Conservation (phyloP, 1,140 invertebrate species). For the Armadillidium nasatum region DNA sequence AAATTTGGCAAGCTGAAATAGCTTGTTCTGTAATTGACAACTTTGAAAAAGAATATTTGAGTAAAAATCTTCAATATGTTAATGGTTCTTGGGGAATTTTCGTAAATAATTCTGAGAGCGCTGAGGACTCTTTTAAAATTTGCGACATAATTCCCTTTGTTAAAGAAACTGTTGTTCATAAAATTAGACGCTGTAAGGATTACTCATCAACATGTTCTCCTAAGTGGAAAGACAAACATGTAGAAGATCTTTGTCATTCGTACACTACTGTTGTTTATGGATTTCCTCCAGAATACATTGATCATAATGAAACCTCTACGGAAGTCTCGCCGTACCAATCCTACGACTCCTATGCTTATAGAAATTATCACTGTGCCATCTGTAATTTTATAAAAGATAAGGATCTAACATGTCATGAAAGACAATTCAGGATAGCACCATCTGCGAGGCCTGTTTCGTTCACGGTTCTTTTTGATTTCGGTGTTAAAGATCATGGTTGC, state of each 20-base stretch:
- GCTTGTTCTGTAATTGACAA: slow-evolving; percentile 49
- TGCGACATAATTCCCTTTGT: slow-evolving; percentile 48
- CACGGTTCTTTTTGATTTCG: slow-evolving; percentile 55
- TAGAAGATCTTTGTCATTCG: slow-evolving; percentile 47
- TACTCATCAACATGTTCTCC: slow-evolving; percentile 47
- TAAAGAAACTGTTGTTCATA: slow-evolving; percentile 46
- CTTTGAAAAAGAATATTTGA: slow-evolving; percentile 32
- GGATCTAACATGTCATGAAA: slow-evolving; percentile 48
- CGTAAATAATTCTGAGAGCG: slow-evolving; percentile 35
- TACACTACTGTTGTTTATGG: slow-evolving; percentile 52
- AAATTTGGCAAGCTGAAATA: slow-evolving; percentile 52
- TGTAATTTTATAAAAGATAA: slow-evolving; percentile 54
- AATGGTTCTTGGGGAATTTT: slow-evolving; percentile 47
- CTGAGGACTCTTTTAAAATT: slow-evolving; percentile 42
- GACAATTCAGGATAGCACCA: slow-evolving; percentile 44
- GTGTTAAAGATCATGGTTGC: slow-evolving; percentile 46
- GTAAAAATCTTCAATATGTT: slow-evolving; percentile 45
- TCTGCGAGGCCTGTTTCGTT: slow-evolving; percentile 53
- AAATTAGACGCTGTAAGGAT: slow-evolving; percentile 47
- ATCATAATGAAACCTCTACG: not conserved
- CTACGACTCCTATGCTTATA: slow-evolving; percentile 48
- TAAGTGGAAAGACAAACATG: slow-evolving; percentile 48
- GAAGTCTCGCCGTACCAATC: not conserved
- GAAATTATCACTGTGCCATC: slow-evolving; percentile 58
- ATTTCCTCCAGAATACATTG: slow-evolving; percentile 29